Evolutionary conservation across 2,797 vertebrate genomes (phyloP).

Genomic region (Champsocephalus esox): DNA sequence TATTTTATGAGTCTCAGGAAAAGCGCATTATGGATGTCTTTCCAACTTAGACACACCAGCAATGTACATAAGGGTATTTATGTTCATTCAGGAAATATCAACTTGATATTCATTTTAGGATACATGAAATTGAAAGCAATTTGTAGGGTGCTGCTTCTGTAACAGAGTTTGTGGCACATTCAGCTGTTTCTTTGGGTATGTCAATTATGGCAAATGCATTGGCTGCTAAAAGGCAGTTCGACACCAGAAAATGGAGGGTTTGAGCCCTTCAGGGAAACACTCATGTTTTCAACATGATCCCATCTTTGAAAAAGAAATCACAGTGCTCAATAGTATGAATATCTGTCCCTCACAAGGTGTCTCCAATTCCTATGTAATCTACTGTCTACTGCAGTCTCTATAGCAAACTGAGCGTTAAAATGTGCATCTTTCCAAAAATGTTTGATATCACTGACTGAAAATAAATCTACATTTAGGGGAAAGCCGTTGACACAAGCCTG

Average conservation of each 20-base stretch:
- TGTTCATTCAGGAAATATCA: slow-evolving; percentile 75
- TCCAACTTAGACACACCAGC: slow-evolving; percentile 76
- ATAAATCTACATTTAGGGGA: slow-evolving; percentile 38
- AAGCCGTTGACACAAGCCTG: slow-evolving; percentile 61
- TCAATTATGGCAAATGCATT: slow-evolving; percentile 71
- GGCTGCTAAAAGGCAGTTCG: slow-evolving; percentile 66
- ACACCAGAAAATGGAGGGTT: slow-evolving; percentile 66
- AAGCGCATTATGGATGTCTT: slow-evolving; percentile 81
- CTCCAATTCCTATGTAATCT: slow-evolving; percentile 64
- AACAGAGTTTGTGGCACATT: slow-evolving; percentile 70
- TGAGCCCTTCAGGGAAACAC: slow-evolving; percentile 51
- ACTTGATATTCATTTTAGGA: slow-evolving; percentile 69
- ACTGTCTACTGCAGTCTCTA: slow-evolving; percentile 42
- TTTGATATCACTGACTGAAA: slow-evolving; percentile 45
- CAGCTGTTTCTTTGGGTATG: slow-evolving; percentile 62
- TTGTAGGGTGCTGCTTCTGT: slow-evolving; percentile 48
- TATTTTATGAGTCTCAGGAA: slow-evolving; percentile 86
- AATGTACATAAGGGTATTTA: slow-evolving; percentile 74
- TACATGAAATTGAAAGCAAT: slow-evolving; percentile 65
- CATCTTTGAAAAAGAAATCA: slow-evolving; percentile 72
- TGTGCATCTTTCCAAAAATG: slow-evolving; percentile 43
- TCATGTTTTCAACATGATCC: slow-evolving; percentile 71
- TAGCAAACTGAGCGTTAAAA: slow-evolving; percentile 43
- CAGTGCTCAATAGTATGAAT: slow-evolving; percentile 64
- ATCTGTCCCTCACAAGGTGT: slow-evolving; percentile 60